Evolutionary conservation across 1,140 invertebrate genomes (phyloP), one percentile per base, ranked within the genome.

Genomic region (Leptopilina clavipes): DNA sequence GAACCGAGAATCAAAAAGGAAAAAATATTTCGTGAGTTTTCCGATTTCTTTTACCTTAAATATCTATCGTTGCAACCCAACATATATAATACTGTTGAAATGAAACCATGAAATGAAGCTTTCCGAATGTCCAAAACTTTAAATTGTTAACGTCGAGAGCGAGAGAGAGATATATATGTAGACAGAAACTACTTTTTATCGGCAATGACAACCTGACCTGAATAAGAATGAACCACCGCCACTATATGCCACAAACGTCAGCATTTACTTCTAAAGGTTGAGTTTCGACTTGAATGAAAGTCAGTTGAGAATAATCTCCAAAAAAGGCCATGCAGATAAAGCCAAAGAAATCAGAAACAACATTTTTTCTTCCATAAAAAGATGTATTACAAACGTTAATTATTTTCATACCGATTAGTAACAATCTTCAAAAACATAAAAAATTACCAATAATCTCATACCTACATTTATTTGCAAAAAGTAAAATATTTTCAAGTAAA

Each of bases 61-160:
- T 1, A 31, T 2, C 1, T 5, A 31, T 31, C 25, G 5, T 31
- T 19, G 17, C 11, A 44, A 37, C 6, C 59, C 12, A 17, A 10
- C 19, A n/a, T n/a, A n/a, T n/a, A n/a, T 17, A 25, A n/a, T 12
- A 44, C 56, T 52, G 40, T 6, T n/a, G 48, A 14, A 48, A 48
- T 48, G 45, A 52, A 52, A 52, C 14, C 14, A 52, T 17, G 48
- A 52, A 54, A 44, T 22, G 3, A 12, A n/a, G 19, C 40, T 71
- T 74, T 71, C 52, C 19, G 73, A 77, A 77, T 77, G 70, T 70
- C 22, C 76, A 44, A 65, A 70, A 56, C 76, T 77, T 56, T 70
- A 77, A 77, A 75, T 77, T 56, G 37, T 19, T 40, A 31, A 56
- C 37, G 9, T 40, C 5, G 37, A 37, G 59, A 76, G 71, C 56